Evolutionary conservation across 1,140 invertebrate genomes (phyloP).

Genomic region (Drosophila yakuba): DNA sequence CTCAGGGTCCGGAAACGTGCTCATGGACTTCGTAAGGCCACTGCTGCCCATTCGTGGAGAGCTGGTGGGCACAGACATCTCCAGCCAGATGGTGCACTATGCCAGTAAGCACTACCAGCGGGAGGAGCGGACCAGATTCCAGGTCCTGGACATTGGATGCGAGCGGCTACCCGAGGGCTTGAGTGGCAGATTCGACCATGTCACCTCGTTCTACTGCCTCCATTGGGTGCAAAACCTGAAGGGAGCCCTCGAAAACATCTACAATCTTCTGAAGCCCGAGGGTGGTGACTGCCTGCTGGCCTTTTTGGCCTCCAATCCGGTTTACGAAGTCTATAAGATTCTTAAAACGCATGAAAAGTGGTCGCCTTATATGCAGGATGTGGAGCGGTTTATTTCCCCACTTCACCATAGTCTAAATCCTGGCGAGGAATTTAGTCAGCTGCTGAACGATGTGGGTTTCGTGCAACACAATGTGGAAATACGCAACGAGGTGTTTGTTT

Average conservation of each 20-base stretch:
- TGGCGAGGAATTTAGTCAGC: slow-evolving; percentile 86
- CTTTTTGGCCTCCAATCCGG: slow-evolving; percentile 89
- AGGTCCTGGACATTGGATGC: slow-evolving; percentile 88
- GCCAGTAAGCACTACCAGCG: slow-evolving; percentile 86
- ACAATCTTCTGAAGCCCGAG: slow-evolving; percentile 49
- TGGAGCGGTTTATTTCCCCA: slow-evolving; percentile 88
- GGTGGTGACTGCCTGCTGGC: slow-evolving; percentile 89
- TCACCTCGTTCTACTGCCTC: slow-evolving; percentile 92
- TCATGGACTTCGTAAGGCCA: slow-evolving; percentile 88
- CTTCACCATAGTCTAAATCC: slow-evolving; percentile 88
- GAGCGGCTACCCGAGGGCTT: slow-evolving; percentile 67
- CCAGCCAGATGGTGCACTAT: slow-evolving; percentile 89
- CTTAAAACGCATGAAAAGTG: slow-evolving; percentile 87
- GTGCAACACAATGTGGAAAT: slow-evolving; percentile 87
- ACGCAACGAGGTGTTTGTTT: slow-evolving; percentile 88
- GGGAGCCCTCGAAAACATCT: slow-evolving; percentile 85
- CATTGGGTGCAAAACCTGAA: slow-evolving; percentile 92
- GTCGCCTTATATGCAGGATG: slow-evolving; percentile 88
- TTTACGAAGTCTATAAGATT: slow-evolving; percentile 89
- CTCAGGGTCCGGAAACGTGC: slow-evolving; percentile 91
- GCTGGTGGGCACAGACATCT: slow-evolving; percentile 89
- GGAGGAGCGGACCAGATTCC: slow-evolving; percentile 86
- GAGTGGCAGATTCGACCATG: slow-evolving; percentile 88
- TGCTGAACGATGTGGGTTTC: slow-evolving; percentile 89
- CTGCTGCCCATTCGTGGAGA: slow-evolving; percentile 86